These are phyloP conservation scores for Drosophila flavopinicola DNA, from an alignment of 2,888 invertebrate species.

Conservation along the genomic window DNA sequence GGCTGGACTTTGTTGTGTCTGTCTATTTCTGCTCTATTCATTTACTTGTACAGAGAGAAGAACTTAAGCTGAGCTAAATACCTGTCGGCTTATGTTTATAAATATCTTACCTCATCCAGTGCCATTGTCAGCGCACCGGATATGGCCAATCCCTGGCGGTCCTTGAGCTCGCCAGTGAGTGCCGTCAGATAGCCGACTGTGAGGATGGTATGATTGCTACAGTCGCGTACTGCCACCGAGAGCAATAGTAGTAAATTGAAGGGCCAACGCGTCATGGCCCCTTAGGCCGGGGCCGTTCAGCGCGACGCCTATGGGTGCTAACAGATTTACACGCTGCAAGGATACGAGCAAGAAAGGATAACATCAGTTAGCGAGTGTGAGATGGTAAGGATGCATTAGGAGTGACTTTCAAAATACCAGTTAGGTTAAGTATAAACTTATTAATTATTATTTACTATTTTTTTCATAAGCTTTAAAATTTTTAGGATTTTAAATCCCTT, in stretches of 20 bases:
- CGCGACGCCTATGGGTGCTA: slow-evolving; percentile 86
- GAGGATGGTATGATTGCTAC: slow-evolving; percentile 86
- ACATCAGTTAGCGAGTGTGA: background rate
- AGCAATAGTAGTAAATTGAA: slow-evolving; percentile 87
- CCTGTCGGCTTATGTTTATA: background rate
- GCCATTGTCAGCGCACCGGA: slow-evolving; percentile 96
- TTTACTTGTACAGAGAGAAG: too few relatives aligned
- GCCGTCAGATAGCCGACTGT: slow-evolving; percentile 95
- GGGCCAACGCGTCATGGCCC: slow-evolving; percentile 85
- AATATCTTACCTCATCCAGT: slow-evolving; percentile 89
- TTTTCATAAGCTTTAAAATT: too few relatives aligned
- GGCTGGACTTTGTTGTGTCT: background rate
- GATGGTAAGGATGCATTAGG: too few relatives aligned
- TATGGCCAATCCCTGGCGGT: slow-evolving; percentile 93
- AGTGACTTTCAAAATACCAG: too few relatives aligned
- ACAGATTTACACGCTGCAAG: slow-evolving; percentile 84
- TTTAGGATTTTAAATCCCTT: too few relatives aligned
- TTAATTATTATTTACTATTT: too few relatives aligned
- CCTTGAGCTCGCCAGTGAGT: slow-evolving; percentile 90
- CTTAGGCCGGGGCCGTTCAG: slow-evolving; percentile 87
- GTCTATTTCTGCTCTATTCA: background rate
- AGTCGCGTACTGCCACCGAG: slow-evolving; percentile 86
- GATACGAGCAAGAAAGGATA: slow-evolving; percentile 11
- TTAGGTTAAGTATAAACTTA: too few relatives aligned
- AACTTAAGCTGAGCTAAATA: too few relatives aligned